Base-by-base conservation (phyloP, 1,140 invertebrate species). In the Drosophila athabasca region DNA sequence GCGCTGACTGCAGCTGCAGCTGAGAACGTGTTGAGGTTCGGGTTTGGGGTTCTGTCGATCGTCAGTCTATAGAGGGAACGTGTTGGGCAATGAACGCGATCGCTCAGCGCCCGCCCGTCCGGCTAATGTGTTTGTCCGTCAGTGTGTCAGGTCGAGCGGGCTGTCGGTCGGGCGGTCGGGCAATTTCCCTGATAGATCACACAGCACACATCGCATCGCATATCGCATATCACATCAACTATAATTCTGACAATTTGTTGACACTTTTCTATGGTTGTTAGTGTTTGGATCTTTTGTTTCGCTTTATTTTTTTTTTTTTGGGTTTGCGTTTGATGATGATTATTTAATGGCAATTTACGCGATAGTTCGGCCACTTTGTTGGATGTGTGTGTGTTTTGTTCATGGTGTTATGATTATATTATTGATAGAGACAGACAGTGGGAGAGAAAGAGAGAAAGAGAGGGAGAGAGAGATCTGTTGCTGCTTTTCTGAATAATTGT, bases 181-280 rank as follows among this genome's bases (percentile, higher is more conserved):
- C 78, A 85, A 78, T 81, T 85, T 62, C 69, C 62, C 67, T 71
- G 74, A 85, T 81, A 67, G 78, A 85, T 87, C 74, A 13, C 35
- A 69, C 35, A 64, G 11, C 35, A 65, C 29, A 62, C 53, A 57
- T 29, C 43, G 49, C 70, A 51, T 3, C 41, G 44, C 29, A 59
- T 15, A 51, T 3, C 41, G 44, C 29, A 59, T 15, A 74, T 39
- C 35, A 57, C 45, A 69, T 70, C 67, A 69, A 69, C 49, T 69
- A 69, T 57, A 65, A 78, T 85, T 62, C 65, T 67, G 82, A 85
- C 82, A 85, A 87, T 82, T 85, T 82, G 78, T 73, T 82, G 81
- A 84, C 82, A 81, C 74, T 66, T 87, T 62, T 68, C 31, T 79
- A 15, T 57, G 45, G 35, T 55, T 57, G 26, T 55, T 62, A n/a